These are phyloP conservation scores for Mesembrinibis cayennensis DNA, from an alignment of 2,113 vertebrate genomes.

Conservation along the genomic window DNA sequence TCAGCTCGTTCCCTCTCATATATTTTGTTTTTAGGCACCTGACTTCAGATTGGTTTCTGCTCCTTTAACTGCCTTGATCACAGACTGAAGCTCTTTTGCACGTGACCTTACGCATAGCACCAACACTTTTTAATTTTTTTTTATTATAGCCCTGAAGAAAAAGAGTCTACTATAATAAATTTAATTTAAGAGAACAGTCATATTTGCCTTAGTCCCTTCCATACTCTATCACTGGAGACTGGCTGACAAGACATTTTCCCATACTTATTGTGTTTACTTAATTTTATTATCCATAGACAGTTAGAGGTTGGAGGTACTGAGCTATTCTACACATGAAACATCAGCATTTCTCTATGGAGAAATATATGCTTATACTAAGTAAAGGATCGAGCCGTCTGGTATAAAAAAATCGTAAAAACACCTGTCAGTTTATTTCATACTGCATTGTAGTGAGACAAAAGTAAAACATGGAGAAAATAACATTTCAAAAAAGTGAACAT, in stretches of 20 bases:
- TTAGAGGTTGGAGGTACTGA: background rate
- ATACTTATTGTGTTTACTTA: background rate
- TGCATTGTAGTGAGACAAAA: background rate
- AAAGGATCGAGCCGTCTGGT: background rate
- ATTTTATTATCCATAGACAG: background rate
- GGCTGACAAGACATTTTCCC: background rate
- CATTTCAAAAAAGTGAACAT: background rate
- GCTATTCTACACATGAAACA: background rate
- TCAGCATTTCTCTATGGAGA: background rate
- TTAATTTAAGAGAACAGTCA: background rate
- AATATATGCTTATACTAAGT: background rate
- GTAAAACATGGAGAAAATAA: background rate
- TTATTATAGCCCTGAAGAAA: background rate
- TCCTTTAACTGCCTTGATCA: background rate
- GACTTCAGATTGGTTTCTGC: background rate
- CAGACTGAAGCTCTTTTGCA: background rate
- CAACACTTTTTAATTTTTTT: background rate
- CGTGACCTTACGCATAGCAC: background rate
- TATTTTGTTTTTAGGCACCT: background rate
- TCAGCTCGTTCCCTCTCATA: background rate
- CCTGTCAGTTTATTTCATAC: background rate
- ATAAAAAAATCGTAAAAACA: background rate
- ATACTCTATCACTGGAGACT: background rate
- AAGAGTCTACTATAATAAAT: background rate
- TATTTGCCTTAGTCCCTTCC: background rate